These are phyloP conservation scores for Apantesis nais DNA, from an alignment of 2,888 invertebrate species.

Conservation along the genomic window DNA sequence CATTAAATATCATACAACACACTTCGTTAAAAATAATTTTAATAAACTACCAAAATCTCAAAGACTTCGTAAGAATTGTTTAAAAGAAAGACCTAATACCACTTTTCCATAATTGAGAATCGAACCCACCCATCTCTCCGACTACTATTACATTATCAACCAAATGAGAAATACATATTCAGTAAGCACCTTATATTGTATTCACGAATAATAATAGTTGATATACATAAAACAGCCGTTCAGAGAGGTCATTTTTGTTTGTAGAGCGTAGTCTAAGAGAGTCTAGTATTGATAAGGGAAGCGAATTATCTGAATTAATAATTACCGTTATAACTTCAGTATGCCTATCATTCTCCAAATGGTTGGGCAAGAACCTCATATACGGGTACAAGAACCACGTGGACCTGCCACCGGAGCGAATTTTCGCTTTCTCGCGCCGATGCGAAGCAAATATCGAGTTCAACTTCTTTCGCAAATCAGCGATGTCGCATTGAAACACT, in stretches of 20 bases:
- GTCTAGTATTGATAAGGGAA: not conserved
- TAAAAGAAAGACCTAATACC: too few species aligned
- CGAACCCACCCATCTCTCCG: too few species aligned
- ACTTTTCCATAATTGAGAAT: too few species aligned
- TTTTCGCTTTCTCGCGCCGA: slow-evolving; percentile 70
- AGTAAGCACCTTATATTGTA: too few species aligned
- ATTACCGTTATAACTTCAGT: slow-evolving; percentile 19
- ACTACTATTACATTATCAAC: too few species aligned
- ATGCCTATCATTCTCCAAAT: slow-evolving; percentile 50
- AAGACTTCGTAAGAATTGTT: too few species aligned
- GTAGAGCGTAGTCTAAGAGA: not conserved
- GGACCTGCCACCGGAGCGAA: slow-evolving; percentile 64
- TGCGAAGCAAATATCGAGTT: slow-evolving; percentile 78
- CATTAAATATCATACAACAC: too few species aligned
- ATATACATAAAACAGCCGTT: too few species aligned
- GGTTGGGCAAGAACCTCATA: slow-evolving; percentile 68
- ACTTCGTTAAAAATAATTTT: too few species aligned
- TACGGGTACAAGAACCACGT: slow-evolving; percentile 73
- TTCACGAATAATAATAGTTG: too few species aligned
- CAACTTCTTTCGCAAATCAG: slow-evolving; percentile 72
- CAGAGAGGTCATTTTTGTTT: not conserved
- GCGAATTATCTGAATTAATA: not conserved
- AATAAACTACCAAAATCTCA: too few species aligned
- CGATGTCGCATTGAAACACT: slow-evolving; percentile 68
- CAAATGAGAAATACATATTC: too few species aligned